These are phyloP conservation scores for Phaethon lepturus DNA, from an alignment of 2,113 vertebrate species.

Conservation along the genomic window DNA sequence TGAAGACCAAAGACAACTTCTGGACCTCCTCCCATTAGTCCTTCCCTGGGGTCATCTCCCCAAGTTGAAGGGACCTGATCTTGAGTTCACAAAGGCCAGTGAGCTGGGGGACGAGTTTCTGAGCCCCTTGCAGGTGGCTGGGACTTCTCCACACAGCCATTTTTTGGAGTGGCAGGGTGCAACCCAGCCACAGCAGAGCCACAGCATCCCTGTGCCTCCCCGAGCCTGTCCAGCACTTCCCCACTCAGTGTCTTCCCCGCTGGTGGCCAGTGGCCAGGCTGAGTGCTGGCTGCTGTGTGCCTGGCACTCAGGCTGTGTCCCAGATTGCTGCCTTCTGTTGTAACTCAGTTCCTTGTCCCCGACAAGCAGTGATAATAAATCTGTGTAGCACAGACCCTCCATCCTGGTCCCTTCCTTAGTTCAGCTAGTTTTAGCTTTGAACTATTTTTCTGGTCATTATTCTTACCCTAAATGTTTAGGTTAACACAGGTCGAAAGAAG, in stretches of 20 bases:
- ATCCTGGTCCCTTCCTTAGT: neutral
- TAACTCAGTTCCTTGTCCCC: neutral
- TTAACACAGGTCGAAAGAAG: neutral
- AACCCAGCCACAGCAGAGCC: neutral
- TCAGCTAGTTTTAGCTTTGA: neutral
- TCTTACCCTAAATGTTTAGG: neutral
- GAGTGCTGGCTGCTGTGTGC: neutral
- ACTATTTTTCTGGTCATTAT: neutral
- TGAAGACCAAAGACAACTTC: neutral
- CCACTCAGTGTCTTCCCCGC: neutral
- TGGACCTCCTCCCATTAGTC: neutral
- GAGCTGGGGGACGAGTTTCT: fast-evolving
- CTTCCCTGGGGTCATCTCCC: neutral
- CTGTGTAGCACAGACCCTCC: neutral
- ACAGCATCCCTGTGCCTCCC: neutral
- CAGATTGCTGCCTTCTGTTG: neutral
- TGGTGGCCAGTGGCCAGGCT: neutral
- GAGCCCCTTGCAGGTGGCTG: neutral
- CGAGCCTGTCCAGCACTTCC: neutral
- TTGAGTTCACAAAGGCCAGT: neutral
- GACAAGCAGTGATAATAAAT: neutral
- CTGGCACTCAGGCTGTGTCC: fast-evolving
- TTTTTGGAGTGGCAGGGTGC: neutral
- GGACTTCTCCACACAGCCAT: neutral
- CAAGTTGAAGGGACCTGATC: neutral